Base-by-base conservation (phyloP, 1,140 invertebrate genomes). In the Drosophila murphyi region DNA sequence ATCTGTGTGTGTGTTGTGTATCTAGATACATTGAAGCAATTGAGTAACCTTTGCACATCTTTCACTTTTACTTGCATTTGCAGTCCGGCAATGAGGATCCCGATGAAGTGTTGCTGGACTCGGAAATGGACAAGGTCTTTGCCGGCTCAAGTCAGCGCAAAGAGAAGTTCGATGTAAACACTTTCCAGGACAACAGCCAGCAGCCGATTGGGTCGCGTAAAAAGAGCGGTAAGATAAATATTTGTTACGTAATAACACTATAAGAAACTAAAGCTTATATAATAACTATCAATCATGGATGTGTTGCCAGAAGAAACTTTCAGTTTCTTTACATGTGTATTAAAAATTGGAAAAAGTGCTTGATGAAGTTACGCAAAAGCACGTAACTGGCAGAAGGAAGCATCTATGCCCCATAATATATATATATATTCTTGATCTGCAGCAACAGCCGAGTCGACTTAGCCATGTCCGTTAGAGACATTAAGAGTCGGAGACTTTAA, bases 41-140 rank as follows among this genome's bases (percentile, higher is more conserved):
- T 82, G 63, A 82, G 31, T 73, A 67, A 76, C 50, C n/a, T 70
- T 68, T 60, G 12, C 50, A 57, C 20, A 54, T 51, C 35, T 50
- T 20, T 34, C 2, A 32, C 20, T 10, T n/a, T 48, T 12, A 3
- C 6, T 47, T 39, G 51, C 34, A 10, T 12, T 70, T 94, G 92
- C 82, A 92, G 87, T 93, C 94, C 91, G 94, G 94, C 76, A 93
- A 95, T 94, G 94, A 94, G 90, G 91, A 94, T 89, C 94, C 94
- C 93, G 93, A 94, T 90, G 94, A 95, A 91, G 94, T 95, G 73
- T 94, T 95, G 74, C 93, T 96, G 92, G 96, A 96, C 93, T 95
- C 96, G 92, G 96, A 96, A 93, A 96, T 96, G 94, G 96, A 96
- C 90, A 96, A 96, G 93, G 95, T 96, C 70, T 96, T 96, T 92